Evolutionary conservation across 2,888 invertebrate species (phyloP).

Genomic region (Hedya salicella): DNA sequence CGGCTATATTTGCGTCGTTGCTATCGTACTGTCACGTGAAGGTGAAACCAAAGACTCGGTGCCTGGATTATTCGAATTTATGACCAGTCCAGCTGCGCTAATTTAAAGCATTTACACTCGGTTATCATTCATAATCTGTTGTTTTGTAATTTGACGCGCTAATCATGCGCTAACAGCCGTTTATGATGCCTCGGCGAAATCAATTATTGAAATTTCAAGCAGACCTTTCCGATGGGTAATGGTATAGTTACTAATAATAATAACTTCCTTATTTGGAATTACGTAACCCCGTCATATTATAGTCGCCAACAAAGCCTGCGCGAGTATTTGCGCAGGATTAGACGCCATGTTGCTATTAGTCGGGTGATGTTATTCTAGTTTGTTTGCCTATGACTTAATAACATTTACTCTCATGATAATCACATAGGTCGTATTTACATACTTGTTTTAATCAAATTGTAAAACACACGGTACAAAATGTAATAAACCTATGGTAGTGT

Average conservation of each 20-base stretch:
- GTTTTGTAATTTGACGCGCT: conserved; percentile 8
- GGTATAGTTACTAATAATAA: not conserved
- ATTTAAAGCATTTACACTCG: conserved; percentile 7
- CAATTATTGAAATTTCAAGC: conserved; percentile 1
- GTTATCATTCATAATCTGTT: conserved; percentile 19
- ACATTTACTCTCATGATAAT: conserved; percentile 40
- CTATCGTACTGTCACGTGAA: conserved; percentile 27
- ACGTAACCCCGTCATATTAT: conserved; percentile 16
- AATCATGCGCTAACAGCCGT: not conserved
- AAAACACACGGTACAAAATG: not conserved
- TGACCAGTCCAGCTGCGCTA: conserved; percentile 1
- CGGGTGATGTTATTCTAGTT: conserved; percentile 26
- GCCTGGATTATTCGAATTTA: conserved; percentile 25
- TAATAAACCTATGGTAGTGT: not conserved
- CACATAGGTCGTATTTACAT: not conserved
- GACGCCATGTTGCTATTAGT: conserved; percentile 39
- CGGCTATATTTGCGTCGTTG: conserved; percentile 30
- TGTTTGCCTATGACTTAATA: conserved; percentile 28
- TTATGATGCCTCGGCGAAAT: conserved; percentile 5
- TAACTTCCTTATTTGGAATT: conserved; percentile 15
- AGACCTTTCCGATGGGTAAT: too few species aligned
- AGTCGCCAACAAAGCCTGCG: conserved; percentile 20
- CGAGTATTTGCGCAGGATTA: conserved; percentile 37
- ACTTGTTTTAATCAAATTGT: not conserved
- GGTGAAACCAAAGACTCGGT: conserved; percentile 30